Percentiles rank a stretch among this genome's conserved stretches.
Conservation (phyloP, 2,888 invertebrate genomes). For the Xestia sexstrigata region DNA sequence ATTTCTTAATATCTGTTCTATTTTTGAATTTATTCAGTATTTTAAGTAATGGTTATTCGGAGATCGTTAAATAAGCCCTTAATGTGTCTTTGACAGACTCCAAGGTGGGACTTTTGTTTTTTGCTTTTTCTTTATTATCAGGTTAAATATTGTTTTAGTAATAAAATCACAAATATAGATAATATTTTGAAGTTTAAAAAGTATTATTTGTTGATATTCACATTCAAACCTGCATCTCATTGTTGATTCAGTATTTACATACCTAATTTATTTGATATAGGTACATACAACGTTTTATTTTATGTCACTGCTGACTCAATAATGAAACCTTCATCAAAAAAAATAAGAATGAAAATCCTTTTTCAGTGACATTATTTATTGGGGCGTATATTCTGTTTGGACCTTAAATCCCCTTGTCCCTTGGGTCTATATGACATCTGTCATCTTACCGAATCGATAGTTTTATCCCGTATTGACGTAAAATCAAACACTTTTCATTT, state of each 20-base stretch:
- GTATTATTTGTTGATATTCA: not conserved
- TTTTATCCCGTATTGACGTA: not conserved
- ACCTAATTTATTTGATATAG: not conserved
- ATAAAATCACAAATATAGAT: too few species aligned
- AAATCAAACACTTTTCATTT: not conserved
- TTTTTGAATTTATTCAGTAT: too few species aligned
- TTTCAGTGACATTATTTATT: slow-evolving; percentile 30
- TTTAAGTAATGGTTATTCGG: too few species aligned
- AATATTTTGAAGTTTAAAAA: not conserved
- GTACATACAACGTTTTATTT: not conserved
- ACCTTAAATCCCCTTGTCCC: slow-evolving; percentile 19
- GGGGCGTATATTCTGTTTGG: slow-evolving; percentile 42
- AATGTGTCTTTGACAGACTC: not conserved
- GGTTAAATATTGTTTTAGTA: too few species aligned
- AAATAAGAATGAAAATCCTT: slow-evolving; percentile 11
- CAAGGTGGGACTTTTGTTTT: too few species aligned
- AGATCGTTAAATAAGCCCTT: too few species aligned
- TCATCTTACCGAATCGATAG: slow-evolving; percentile 23
- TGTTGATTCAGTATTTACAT: not conserved
- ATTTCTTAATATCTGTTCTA: too few species aligned
- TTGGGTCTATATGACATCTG: slow-evolving; percentile 36
- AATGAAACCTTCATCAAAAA: not conserved
- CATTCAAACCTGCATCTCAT: not conserved
- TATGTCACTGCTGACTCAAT: not conserved
- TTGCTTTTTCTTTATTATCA: too few species aligned